Evolutionary conservation across 2,888 invertebrate genomes (phyloP).

Genomic region (Lasioglossum villosulum): DNA sequence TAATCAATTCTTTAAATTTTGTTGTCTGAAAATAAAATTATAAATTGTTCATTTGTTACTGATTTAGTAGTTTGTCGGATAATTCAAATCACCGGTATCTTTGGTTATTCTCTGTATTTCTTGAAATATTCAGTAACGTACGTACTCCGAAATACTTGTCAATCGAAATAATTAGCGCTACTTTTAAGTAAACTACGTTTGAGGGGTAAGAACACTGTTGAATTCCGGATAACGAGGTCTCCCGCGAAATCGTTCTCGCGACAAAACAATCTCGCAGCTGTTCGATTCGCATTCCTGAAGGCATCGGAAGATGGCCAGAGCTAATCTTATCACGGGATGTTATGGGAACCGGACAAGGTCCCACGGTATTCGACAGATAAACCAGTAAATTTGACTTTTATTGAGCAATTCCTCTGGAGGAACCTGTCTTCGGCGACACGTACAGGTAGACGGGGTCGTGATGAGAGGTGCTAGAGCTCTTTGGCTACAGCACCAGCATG

Average conservation of each 20-base stretch:
- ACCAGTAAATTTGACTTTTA: conserved; percentile 48
- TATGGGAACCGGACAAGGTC: conserved; percentile 3
- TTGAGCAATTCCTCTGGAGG: conserved; percentile 28
- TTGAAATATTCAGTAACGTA: no score
- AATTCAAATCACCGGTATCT: no score
- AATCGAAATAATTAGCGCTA: no score
- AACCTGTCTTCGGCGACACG: conserved; percentile 34
- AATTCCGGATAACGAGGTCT: not conserved
- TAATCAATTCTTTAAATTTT: no score
- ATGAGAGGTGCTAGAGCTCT: conserved; percentile 26
- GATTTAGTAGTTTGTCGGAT: no score
- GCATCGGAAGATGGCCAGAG: not conserved
- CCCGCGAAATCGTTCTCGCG: not conserved
- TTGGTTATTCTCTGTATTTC: no score
- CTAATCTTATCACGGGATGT: conserved; percentile 20
- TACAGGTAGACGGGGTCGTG: not conserved
- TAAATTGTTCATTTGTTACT: no score
- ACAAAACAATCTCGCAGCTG: not conserved
- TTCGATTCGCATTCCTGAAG: not conserved
- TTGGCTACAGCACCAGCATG: conserved; percentile 42
- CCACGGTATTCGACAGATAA: conserved; percentile 16
- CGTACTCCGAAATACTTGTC: no score
- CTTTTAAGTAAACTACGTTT: no score
- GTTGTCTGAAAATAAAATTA: no score
- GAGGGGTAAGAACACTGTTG: not conserved